Evolutionary conservation across 2,888 invertebrate species (phyloP), one percentile per base, ranked within the genome.

Genomic region (Drosophila picticornis): DNA sequence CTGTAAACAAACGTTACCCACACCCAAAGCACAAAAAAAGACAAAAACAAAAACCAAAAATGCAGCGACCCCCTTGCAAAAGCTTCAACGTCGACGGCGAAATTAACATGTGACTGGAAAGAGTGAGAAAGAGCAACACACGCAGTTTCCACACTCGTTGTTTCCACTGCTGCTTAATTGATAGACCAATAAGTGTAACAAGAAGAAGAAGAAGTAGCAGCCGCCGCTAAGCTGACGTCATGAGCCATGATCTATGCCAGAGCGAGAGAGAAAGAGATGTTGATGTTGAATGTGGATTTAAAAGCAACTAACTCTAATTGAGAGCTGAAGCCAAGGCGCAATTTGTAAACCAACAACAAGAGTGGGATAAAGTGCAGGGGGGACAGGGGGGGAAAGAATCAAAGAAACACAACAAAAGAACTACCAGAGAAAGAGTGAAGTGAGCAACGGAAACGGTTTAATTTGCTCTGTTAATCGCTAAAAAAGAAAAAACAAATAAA

Each of bases 221-320:
- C 34, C 29, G 34, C 75, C 57, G 60, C 60, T 46, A 51, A 50
- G 66, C 72, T 79, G 78, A 79, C 79, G 81, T 79, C 78, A 79
- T 68, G 22, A 19, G 34, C 38, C 25, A n/a, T 59, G 9, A 19
- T 60, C 52, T 48, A 43, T 50, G 57, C 36, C 19, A 22, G 36
- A 69, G 43, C 36, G 67, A 32, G 38, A 29, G 29, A 25, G 22
- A 34, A 29, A 43, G n/a, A 29, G 13, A 9, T 11, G 22, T 29
- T 67, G 13, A 9, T 11, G 22, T 29, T 67, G 25, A 40, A n/a
- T 60, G 52, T 67, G 67, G 69, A 77, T 66, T 61, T 61, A 48
- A 73, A 73, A 72, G 67, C 79, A 74, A 68, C 75, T 50, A 70
- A 65, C 50, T 80, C 66, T 60, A 77, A 80, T 77, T 77, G 46